Percentiles rank a stretch among this genome's conserved stretches.
Conservation (phyloP, 1,140 invertebrate species). For the Drosophila kepulauana region DNA sequence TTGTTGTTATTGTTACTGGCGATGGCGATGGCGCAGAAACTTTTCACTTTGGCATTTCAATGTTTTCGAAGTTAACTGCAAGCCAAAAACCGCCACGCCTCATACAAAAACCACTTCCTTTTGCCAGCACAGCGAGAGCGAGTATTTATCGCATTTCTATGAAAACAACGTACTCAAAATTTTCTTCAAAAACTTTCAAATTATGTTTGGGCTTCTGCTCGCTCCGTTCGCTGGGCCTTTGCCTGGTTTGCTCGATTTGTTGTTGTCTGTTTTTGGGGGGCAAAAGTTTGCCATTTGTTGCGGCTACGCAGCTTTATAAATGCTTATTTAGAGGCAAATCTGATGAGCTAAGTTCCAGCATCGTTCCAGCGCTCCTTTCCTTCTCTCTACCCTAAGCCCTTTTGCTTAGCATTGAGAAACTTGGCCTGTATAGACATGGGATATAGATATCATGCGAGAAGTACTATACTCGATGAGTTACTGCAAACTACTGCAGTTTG, state of each 20-base stretch:
- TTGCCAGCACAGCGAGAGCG: slow-evolving; percentile 3
- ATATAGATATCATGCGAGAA: slow-evolving; percentile 37
- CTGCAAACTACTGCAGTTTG: slow-evolving; percentile 21
- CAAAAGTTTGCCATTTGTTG: slow-evolving; percentile 68
- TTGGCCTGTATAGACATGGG: slow-evolving; percentile 44
- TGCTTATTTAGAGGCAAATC: slow-evolving; percentile 81
- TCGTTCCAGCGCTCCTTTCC: neutral
- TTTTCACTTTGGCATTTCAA: slow-evolving; percentile 80
- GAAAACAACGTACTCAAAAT: slow-evolving; percentile 82
- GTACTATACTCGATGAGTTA: slow-evolving; percentile 1
- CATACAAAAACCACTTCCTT: slow-evolving; percentile 49
- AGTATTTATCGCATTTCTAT: slow-evolving; percentile 81
- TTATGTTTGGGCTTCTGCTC: slow-evolving; percentile 74
- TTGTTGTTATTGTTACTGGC: neutral
- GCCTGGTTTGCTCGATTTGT: slow-evolving; percentile 50
- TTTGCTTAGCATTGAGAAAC: slow-evolving; percentile 38
- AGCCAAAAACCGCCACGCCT: slow-evolving; percentile 46
- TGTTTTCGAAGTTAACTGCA: slow-evolving; percentile 79
- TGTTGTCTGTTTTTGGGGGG: slow-evolving; percentile 34
- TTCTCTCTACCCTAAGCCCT: no score
- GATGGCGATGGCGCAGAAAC: slow-evolving; percentile 53
- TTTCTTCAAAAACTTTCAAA: slow-evolving; percentile 74
- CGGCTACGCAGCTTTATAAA: slow-evolving; percentile 73
- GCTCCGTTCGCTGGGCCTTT: slow-evolving; percentile 4
- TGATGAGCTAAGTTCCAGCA: slow-evolving; percentile 72